Percentiles rank a stretch among this genome's conserved stretches.
Evolutionary conservation across 2,797 vertebrate species (phyloP).

Genomic region (Bovichtus diacanthus): DNA sequence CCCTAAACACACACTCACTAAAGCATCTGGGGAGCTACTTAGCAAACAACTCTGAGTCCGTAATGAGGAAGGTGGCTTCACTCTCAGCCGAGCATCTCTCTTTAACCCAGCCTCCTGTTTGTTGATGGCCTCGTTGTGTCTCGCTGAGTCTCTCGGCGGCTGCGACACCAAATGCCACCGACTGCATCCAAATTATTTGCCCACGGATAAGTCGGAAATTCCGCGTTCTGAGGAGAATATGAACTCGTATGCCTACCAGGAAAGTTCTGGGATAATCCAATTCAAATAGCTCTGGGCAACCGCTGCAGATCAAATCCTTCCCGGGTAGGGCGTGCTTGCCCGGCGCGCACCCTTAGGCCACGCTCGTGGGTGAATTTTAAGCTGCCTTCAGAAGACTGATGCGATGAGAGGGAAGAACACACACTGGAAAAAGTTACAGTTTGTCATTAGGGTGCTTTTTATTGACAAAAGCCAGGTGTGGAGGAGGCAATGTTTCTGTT

Average conservation of each 20-base stretch:
- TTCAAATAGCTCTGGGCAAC: slow-evolving; percentile 60
- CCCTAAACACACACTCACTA: slow-evolving; percentile 35
- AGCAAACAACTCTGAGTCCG: slow-evolving; percentile 43
- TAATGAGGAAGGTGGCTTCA: slow-evolving; percentile 63
- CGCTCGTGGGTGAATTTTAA: slow-evolving; percentile 29
- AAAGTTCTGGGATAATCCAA: slow-evolving; percentile 57
- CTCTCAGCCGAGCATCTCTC: slow-evolving; percentile 36
- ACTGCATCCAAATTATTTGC: slow-evolving; percentile 62
- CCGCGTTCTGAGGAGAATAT: slow-evolving; percentile 31
- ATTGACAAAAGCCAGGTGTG: slow-evolving; percentile 22
- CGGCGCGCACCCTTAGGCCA: slow-evolving; percentile 37
- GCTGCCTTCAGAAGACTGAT: slow-evolving; percentile 22
- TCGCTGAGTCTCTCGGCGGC: slow-evolving; percentile 40
- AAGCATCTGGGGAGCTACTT: slow-evolving; percentile 64
- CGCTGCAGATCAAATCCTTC: slow-evolving; percentile 48
- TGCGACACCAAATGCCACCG: slow-evolving; percentile 49
- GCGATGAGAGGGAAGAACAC: slow-evolving; percentile 3
- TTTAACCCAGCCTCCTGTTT: slow-evolving; percentile 42
- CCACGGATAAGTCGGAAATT: slow-evolving; percentile 29
- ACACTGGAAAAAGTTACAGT: slow-evolving; percentile 10
- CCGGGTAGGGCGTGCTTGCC: slow-evolving; percentile 29
- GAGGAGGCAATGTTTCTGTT: slow-evolving; percentile 1
- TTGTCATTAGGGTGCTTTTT: slow-evolving; percentile 1
- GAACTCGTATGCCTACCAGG: slow-evolving; percentile 22
- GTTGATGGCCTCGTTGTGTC: slow-evolving; percentile 54